Base-by-base conservation (phyloP, 2,797 vertebrate species). In the Dromococcyx pavoninus region DNA sequence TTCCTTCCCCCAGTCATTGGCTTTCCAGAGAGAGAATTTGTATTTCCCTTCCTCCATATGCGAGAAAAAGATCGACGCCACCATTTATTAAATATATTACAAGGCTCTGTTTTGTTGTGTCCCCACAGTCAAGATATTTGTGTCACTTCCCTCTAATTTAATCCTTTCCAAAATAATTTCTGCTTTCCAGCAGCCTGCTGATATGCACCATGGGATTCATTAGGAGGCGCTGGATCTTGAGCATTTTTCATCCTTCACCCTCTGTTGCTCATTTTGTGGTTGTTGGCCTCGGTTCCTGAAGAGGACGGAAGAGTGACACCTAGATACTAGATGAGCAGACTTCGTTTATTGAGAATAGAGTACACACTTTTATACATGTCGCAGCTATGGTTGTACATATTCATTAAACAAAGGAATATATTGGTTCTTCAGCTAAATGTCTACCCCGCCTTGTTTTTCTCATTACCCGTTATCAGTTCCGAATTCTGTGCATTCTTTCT, bases 11-110 rank as follows among this genome's bases (percentile, higher is more conserved):
- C 35, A 61, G 60, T 88, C 56, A 53, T 82, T 77, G 88, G 39
- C 80, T 95, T 93, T 48, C 23, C n/a, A 61, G 77, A 60, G 58
- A 41, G 72, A 85, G 56, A 69, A 74, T 89, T 93, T 93, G 57
- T 94, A 69, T 91, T 96, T 93, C n/a, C 37, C 17, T 88, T 92
- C 65, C 35, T 76, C 41, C 65, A 60, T 64, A 77, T 53, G 17
- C 41, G 41, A 76, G 41, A 61, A 79, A 43, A 85, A 87, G 83
- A 96, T 96, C 90, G 96, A 94, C 71, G 87, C 46, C 50, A 7
- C 57, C 71, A 87, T 95, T 94, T 93, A 66, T 85, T 61, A 93
- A 93, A 96, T 91, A 67, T 79, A 95, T 94, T 94, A 50, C 94
- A 92, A 28, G 6, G 0, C 14, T 92, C 82, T 94, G 82, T 91